Percentiles rank a stretch among this genome's conserved stretches.
phyloP scores from a whole-genome alignment of 1,140 invertebrate genomes.

The Orchesella cincta region DNA sequence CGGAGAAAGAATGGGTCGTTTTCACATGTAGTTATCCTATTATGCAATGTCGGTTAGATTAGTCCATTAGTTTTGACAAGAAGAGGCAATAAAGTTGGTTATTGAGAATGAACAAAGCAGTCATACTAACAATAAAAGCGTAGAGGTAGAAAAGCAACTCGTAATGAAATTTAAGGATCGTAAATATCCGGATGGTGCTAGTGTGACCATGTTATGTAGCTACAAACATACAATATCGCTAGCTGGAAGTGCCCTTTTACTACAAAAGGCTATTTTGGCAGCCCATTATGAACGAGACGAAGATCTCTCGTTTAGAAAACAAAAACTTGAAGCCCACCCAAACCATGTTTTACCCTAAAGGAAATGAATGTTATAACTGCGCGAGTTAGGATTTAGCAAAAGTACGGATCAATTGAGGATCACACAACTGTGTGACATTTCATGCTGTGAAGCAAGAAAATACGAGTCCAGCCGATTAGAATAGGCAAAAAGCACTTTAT shows the following conservation, averaged over 20 bases:
- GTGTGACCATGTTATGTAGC: neutral
- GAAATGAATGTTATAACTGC: neutral
- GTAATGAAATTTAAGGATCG: neutral
- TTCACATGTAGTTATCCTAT: neutral
- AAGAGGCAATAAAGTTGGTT: neutral
- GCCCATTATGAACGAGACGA: neutral
- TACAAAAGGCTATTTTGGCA: neutral
- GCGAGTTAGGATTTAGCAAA: neutral
- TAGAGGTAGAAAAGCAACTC: neutral
- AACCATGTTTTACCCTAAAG: neutral
- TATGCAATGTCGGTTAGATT: neutral
- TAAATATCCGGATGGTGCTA: neutral
- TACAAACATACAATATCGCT: neutral
- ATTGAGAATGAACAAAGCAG: neutral
- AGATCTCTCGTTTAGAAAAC: neutral
- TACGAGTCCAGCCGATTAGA: neutral
- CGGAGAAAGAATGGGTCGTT: neutral
- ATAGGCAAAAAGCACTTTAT: neutral
- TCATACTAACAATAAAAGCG: slow-evolving; percentile 6
- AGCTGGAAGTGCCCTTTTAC: neutral
- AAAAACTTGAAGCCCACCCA: neutral
- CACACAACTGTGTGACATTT: neutral
- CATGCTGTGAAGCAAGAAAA: neutral
- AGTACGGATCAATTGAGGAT: neutral
- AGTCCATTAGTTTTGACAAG: neutral